Conservation (phyloP, 2,797 vertebrate species). For the Pseudomugil gertrudae region DNA sequence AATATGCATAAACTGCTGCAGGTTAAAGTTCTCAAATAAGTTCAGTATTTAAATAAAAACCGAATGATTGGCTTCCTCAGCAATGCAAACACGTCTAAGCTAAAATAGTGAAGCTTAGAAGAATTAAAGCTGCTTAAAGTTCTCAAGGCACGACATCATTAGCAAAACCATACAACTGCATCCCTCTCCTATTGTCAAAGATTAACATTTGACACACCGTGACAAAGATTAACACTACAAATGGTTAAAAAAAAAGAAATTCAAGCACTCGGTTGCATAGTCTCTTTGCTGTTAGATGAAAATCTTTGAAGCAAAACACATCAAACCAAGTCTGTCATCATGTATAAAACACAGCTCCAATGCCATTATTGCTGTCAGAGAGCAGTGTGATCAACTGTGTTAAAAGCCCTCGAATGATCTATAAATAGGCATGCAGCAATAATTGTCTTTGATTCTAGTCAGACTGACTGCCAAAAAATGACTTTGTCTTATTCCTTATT, state of each 20-base stretch:
- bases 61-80: slow-evolving; percentile 7
- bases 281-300: slow-evolving; percentile 35
- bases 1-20: too few species aligned
- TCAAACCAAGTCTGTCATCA: slow-evolving; percentile 49
- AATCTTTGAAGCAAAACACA: slow-evolving; percentile 44
- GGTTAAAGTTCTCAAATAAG: background rate
- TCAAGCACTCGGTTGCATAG: slow-evolving; percentile 13
- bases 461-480: slow-evolving; percentile 24
- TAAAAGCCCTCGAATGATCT: slow-evolving; percentile 43
- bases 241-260: slow-evolving; percentile 24
- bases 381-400: slow-evolving; percentile 48
- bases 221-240: slow-evolving; percentile 34
- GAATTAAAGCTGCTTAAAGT: slow-evolving; percentile 17
- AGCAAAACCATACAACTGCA: slow-evolving; percentile 20
- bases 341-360: slow-evolving; percentile 35
- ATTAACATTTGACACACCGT: slow-evolving; percentile 36
- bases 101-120: background rate
- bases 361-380: slow-evolving; percentile 46
- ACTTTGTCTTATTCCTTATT: slow-evolving; percentile 12
- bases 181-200: slow-evolving; percentile 13
- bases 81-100: slow-evolving; percentile 7
- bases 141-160: slow-evolving; percentile 35
- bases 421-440: slow-evolving; percentile 52
- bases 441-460: slow-evolving; percentile 42
- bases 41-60: background rate